phyloP scores from a whole-genome alignment of 1,140 invertebrate genomes.

The Scylla paramamosain region DNA sequence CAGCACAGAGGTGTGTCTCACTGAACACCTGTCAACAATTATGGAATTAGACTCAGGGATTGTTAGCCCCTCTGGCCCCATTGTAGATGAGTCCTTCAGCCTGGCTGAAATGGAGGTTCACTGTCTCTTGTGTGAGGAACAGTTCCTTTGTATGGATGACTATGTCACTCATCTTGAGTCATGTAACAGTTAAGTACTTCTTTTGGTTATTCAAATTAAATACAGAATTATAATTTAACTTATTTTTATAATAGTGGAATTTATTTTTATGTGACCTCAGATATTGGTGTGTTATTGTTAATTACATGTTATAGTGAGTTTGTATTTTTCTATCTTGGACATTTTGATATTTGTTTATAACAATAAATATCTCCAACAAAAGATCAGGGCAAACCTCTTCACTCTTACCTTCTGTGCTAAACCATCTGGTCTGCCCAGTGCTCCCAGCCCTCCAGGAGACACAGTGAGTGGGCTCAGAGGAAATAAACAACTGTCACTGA shows the following conservation, averaged over 20 bases:
- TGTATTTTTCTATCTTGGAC: too few species aligned
- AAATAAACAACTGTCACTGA: too few species aligned
- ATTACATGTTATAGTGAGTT: not conserved
- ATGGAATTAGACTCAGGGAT: constrained; percentile 36
- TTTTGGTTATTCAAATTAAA: too few species aligned
- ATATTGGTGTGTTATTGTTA: not conserved
- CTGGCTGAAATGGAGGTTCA: constrained; percentile 48
- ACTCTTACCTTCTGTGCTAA: too few species aligned
- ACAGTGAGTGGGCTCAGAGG: too few species aligned
- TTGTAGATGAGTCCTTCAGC: constrained; percentile 54
- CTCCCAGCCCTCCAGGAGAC: too few species aligned
- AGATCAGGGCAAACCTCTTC: too few species aligned
- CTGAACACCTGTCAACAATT: constrained; percentile 34
- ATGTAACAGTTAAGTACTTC: constrained; percentile 15
- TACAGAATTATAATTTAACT: not conserved
- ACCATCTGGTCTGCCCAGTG: too few species aligned
- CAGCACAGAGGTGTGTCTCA: not conserved
- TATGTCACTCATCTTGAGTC: constrained; percentile 49
- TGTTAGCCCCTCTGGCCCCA: constrained; percentile 3
- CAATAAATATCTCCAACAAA: too few species aligned
- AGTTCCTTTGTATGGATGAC: constrained; percentile 48
- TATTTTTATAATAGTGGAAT: not conserved
- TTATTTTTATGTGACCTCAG: not conserved
- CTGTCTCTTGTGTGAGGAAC: constrained; percentile 54
- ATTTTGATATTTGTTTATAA: too few species aligned